Conservation (phyloP, 2,888 invertebrate species). For the Hanleya hanleyi region DNA sequence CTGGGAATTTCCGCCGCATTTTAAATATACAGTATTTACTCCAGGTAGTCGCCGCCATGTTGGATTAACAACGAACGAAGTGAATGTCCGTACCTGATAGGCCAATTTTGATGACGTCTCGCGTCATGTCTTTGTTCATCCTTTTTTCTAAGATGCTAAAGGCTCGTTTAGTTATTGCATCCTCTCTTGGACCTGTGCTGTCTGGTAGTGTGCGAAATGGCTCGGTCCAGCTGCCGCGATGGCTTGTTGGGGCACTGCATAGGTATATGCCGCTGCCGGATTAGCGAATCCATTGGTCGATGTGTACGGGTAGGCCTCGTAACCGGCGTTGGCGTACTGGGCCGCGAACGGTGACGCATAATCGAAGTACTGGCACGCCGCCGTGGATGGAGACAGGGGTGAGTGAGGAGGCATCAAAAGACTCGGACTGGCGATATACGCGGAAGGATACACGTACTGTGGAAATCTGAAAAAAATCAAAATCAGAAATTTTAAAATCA, state of each 20-base stretch:
- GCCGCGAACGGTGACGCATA: slow-evolving; percentile 50
- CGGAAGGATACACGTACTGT: slow-evolving; percentile 60
- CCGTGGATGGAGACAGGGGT: slow-evolving; percentile 45
- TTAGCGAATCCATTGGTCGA: slow-evolving; percentile 51
- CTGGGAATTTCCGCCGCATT: neutral
- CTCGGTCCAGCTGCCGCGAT: slow-evolving; percentile 48
- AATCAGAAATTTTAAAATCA: neutral
- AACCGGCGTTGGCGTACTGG: slow-evolving; percentile 43
- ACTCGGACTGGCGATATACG: slow-evolving; percentile 50
- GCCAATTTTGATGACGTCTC: neutral
- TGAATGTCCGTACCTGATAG: no score
- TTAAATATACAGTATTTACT: no score
- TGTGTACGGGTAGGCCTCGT: slow-evolving; percentile 57
- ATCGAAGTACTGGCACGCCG: slow-evolving; percentile 52
- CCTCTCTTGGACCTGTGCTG: slow-evolving; percentile 61
- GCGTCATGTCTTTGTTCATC: slow-evolving; percentile 4
- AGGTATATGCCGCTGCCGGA: slow-evolving; percentile 59
- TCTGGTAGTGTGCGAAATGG: slow-evolving; percentile 57
- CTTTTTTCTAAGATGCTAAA: neutral
- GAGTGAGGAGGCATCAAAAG: slow-evolving; percentile 54
- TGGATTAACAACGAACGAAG: no score
- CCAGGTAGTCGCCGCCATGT: no score
- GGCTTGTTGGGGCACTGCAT: slow-evolving; percentile 57
- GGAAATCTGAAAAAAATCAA: slow-evolving; percentile 50
- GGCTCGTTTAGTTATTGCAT: slow-evolving; percentile 49